Conservation (phyloP, 2,888 invertebrate species). For the Charanyca ferruginea region DNA sequence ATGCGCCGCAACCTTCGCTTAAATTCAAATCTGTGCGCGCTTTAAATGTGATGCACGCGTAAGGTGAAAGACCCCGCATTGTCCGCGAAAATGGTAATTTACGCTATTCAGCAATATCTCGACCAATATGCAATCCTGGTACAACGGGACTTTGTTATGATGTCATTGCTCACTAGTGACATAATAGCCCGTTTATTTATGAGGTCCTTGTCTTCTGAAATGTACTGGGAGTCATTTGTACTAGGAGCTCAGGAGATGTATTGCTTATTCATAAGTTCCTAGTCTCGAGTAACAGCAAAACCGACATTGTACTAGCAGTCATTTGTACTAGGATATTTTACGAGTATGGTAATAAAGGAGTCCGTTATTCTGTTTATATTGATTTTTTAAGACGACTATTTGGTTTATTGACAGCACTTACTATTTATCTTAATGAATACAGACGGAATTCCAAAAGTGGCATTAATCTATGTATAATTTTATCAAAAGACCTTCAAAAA, state of each 20-base stretch:
- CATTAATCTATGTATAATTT: not conserved
- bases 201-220: conserved; percentile 35
- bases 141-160: conserved; percentile 59
- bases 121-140: conserved; percentile 54
- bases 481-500: not conserved
- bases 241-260: conserved; percentile 37
- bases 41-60: conserved; percentile 72
- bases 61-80: conserved; percentile 69
- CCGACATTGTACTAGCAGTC: conserved; percentile 17
- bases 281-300: conserved; percentile 7
- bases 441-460: not conserved
- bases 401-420: not conserved
- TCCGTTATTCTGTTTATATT: not conserved
- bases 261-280: conserved; percentile 38
- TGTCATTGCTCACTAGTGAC: conserved; percentile 52
- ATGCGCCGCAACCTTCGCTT: conserved; percentile 70
- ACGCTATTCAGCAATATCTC: conserved; percentile 67
- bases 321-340: conserved; percentile 24
- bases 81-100: conserved; percentile 70
- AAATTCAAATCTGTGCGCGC: conserved; percentile 72
- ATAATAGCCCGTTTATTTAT: conserved; percentile 44
- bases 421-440: not conserved
- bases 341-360: conserved; percentile 1
- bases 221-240: conserved; percentile 36
- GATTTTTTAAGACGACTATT: not conserved